Evolutionary conservation across 2,113 vertebrate species (phyloP).

Genomic region (Epinephelus fuscoguttatus): DNA sequence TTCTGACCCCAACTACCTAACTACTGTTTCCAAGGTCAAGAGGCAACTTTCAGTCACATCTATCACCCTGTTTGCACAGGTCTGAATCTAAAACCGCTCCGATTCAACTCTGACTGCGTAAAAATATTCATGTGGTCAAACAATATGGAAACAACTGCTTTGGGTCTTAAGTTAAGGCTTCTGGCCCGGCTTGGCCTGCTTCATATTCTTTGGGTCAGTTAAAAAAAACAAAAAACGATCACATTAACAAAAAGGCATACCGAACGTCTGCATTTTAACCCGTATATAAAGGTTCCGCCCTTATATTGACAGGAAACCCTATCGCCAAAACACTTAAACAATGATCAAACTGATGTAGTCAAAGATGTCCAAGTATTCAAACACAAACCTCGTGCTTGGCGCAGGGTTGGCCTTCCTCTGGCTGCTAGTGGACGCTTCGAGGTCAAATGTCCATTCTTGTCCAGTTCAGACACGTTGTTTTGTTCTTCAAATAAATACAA

Average conservation of each 20-base stretch:
- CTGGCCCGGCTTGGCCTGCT: slow-evolving; percentile 20
- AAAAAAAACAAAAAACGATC: neutral
- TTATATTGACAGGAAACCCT: neutral
- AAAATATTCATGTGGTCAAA: neutral
- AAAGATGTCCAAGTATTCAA: slow-evolving; percentile 2
- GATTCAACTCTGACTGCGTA: neutral
- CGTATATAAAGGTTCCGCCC: neutral
- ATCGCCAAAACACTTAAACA: neutral
- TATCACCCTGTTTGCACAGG: neutral
- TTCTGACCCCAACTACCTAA: too few relatives aligned
- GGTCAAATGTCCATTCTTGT: slow-evolving; percentile 23
- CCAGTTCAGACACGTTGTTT: slow-evolving; percentile 15
- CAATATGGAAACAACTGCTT: neutral
- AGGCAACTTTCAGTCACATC: neutral
- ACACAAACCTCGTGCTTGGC: slow-evolving; percentile 56
- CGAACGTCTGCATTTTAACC: neutral
- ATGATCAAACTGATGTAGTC: neutral
- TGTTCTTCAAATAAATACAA: neutral
- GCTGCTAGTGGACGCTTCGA: neutral
- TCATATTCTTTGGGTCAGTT: neutral
- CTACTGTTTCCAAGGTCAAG: neutral
- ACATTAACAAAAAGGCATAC: neutral
- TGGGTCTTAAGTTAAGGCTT: neutral
- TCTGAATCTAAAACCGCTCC: neutral
- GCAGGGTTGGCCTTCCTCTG: slow-evolving; percentile 45